Conservation (phyloP, 2,888 invertebrate species). For the Polydrusus tereticollis region DNA sequence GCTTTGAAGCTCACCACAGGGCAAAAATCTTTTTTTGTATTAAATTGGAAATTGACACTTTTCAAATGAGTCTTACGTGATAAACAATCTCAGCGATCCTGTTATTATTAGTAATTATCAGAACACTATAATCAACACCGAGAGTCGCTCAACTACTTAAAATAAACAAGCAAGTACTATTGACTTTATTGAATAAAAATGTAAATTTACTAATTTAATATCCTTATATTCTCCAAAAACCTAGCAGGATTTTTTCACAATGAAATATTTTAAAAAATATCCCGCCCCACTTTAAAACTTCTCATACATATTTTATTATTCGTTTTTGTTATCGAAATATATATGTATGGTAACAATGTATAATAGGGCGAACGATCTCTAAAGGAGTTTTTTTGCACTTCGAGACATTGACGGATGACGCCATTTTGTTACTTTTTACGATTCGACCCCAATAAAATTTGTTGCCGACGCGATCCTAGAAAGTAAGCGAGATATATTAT, state of each 20-base stretch:
- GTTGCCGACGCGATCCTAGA: not conserved
- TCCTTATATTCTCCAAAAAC: not conserved
- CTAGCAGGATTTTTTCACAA: not conserved
- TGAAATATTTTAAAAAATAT: not conserved
- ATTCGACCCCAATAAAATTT: constrained; percentile 3
- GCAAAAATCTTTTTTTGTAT: no score
- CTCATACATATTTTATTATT: constrained; percentile 10
- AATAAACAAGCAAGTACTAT: no score
- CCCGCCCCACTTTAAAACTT: not conserved
- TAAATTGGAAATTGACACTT: no score
- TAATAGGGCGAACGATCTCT: not conserved
- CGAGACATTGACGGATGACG: constrained; percentile 2
- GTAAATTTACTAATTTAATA: no score
- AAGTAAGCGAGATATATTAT: not conserved
- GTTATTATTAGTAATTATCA: no score
- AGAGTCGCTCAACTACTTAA: no score
- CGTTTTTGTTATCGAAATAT: not conserved
- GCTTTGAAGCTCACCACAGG: no score
- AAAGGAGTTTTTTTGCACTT: not conserved
- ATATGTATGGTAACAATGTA: constrained; percentile 1
- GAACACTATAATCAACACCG: no score
- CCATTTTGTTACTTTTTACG: constrained; percentile 7
- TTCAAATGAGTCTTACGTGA: no score
- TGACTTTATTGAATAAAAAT: no score
- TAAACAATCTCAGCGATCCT: no score